Evolutionary conservation across 2,888 invertebrate genomes (phyloP).

Genomic region (Rhingia campestris): DNA sequence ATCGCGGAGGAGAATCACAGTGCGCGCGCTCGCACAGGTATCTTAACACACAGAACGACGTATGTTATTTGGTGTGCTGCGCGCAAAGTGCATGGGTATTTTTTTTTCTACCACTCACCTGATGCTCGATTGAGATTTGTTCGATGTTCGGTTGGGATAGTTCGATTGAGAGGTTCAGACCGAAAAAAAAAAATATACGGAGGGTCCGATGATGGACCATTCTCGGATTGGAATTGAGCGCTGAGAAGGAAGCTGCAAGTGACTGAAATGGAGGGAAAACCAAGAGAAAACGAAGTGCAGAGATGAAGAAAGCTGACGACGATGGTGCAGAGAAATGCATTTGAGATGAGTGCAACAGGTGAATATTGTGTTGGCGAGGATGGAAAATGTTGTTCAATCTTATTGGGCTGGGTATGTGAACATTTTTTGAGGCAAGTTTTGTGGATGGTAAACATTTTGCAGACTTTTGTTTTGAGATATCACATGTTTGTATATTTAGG

Average conservation of each 20-base stretch:
- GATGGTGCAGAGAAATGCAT: slow-evolving; percentile 23
- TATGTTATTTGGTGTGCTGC: slow-evolving; percentile 55
- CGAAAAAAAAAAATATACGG: neutral
- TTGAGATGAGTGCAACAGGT: slow-evolving; percentile 56
- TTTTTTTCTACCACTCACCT: slow-evolving; percentile 7
- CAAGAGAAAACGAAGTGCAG: slow-evolving; percentile 5
- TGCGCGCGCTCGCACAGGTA: slow-evolving; percentile 62
- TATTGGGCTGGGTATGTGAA: neutral
- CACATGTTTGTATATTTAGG: too few relatives aligned
- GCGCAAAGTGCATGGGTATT: slow-evolving; percentile 59
- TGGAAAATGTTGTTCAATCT: slow-evolving; percentile 19
- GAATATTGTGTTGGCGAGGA: slow-evolving; percentile 24
- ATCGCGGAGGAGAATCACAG: slow-evolving; percentile 76
- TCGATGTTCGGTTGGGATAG: slow-evolving; percentile 59
- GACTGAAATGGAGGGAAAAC: slow-evolving; percentile 47
- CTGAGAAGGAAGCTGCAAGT: slow-evolving; percentile 28
- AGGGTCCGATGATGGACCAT: slow-evolving; percentile 37
- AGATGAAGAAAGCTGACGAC: slow-evolving; percentile 50
- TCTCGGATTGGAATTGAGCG: slow-evolving; percentile 13
- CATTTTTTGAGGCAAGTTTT: too few relatives aligned
- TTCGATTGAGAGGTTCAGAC: slow-evolving; percentile 21
- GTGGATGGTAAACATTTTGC: too few relatives aligned
- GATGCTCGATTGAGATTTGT: slow-evolving; percentile 67
- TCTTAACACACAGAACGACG: slow-evolving; percentile 34
- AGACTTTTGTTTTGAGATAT: too few relatives aligned